Evolutionary conservation across 2,113 vertebrate genomes (phyloP), one percentile per base, ranked within the genome.

Genomic region (Pipra filicauda): DNA sequence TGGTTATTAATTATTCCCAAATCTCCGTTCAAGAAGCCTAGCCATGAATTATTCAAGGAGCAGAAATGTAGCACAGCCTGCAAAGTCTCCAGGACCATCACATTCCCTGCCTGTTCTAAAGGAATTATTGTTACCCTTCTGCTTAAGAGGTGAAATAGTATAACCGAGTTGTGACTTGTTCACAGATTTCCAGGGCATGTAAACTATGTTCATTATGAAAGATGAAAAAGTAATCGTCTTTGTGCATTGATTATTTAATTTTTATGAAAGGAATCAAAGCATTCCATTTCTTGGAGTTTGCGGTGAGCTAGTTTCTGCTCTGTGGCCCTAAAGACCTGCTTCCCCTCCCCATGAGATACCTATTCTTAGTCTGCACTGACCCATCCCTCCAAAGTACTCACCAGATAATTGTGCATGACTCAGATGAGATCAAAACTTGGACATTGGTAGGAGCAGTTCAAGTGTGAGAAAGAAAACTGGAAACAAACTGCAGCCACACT

Each of bases 401-500:
- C 2, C 19, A 14, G 35, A 24, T 46, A 30, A 49, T 37, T 70
- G 26, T 19, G 15, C 61, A 3, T 55, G 67, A 52, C 46, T 73
- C 61, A 44, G 13, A 19, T 10, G 37, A 58, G 41, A 30, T 41
- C 37, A 71, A 19, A 84, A 33, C 8, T 30, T 41, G 80, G 20
- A 52, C 15, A 8, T 8, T 12, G 22, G 55, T 6, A 46, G 66
- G 48, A 91, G 59, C 12, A 70, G n/a, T 8, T 86, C 31, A 69
- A 58, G 20, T 24, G 44, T 55, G 70, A 89, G 74, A 46, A 35
- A 24, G 35, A 67, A 75, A 69, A 19, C 14, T 39, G 18, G 52
- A 69, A 51, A 33, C 12, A 30, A 64, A 31, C 6, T 24, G 18
- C 35, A 82, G 54, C 27, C 5, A 2, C 0, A 0, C 15, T 65